These are phyloP conservation scores for Trochalopteron elliotii DNA, from an alignment of 2,113 vertebrate species.

Conservation along the genomic window DNA sequence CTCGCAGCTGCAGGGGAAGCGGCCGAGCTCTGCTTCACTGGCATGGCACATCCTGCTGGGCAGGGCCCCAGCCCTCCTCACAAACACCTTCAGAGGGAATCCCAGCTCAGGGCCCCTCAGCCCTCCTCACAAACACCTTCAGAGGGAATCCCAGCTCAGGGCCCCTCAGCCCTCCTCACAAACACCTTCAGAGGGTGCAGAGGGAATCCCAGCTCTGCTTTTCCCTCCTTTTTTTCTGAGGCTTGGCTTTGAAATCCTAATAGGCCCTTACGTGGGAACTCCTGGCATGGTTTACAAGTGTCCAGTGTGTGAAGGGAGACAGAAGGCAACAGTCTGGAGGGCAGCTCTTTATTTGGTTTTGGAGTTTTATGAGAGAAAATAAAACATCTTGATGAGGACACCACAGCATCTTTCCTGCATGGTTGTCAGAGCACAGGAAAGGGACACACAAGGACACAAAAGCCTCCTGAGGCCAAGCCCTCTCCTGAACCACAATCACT, in stretches of 20 bases:
- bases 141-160: background rate
- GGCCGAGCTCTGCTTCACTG: conserved; percentile 25
- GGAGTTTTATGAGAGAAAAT: background rate
- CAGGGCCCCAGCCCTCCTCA: background rate
- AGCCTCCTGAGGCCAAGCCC: background rate
- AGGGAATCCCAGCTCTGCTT: background rate
- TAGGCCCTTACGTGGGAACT: background rate
- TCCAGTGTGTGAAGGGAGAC: background rate
- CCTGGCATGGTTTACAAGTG: fast-evolving
- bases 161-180: background rate
- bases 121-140: background rate
- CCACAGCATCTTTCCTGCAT: background rate
- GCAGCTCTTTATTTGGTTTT: background rate
- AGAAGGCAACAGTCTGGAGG: background rate
- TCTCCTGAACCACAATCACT: background rate
- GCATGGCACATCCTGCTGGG: background rate
- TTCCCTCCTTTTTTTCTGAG: background rate
- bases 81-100: background rate
- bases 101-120: background rate
- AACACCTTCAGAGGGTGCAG: background rate
- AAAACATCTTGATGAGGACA: background rate
- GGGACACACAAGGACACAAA: background rate
- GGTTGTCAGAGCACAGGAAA: background rate
- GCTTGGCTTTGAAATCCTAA: background rate
- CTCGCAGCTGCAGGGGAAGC: conserved; percentile 38